Conservation (phyloP, 2,797 vertebrate species). For the Numenius phaeopus region DNA sequence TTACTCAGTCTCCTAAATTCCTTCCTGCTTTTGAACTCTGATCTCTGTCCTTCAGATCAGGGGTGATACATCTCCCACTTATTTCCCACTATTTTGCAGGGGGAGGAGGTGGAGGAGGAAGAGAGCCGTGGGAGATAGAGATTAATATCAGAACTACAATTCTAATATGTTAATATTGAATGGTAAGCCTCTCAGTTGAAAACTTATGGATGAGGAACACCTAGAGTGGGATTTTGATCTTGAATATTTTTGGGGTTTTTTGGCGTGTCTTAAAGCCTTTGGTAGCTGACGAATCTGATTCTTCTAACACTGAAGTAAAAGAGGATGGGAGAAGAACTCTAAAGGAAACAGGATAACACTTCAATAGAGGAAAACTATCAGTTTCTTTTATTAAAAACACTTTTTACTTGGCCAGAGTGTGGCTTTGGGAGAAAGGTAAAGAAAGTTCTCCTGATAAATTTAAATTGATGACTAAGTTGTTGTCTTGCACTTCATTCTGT, state of each 20-base stretch:
- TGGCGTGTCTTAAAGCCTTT: neutral
- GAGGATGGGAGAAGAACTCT: neutral
- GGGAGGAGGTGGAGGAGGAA: neutral
- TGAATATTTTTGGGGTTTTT: neutral
- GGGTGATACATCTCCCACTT: neutral
- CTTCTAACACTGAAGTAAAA: neutral
- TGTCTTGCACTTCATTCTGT: neutral
- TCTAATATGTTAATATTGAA: neutral
- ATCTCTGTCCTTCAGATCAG: neutral
- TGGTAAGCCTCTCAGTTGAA: neutral
- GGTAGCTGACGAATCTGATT: neutral
- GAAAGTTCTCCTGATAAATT: conserved; percentile 9
- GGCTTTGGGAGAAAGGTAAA: neutral
- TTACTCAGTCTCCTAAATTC: neutral
- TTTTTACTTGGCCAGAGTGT: neutral
- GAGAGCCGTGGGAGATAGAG: neutral
- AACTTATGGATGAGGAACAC: neutral
- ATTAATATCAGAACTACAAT: neutral
- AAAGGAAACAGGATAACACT: neutral
- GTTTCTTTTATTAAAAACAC: neutral
- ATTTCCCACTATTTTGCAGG: neutral
- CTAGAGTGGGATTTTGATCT: neutral
- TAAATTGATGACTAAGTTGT: conserved; percentile 6
- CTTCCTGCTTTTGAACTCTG: neutral
- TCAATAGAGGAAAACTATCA: neutral